Evolutionary conservation across 2,797 vertebrate species (phyloP).

Genomic region (Sebastes steindachneri): DNA sequence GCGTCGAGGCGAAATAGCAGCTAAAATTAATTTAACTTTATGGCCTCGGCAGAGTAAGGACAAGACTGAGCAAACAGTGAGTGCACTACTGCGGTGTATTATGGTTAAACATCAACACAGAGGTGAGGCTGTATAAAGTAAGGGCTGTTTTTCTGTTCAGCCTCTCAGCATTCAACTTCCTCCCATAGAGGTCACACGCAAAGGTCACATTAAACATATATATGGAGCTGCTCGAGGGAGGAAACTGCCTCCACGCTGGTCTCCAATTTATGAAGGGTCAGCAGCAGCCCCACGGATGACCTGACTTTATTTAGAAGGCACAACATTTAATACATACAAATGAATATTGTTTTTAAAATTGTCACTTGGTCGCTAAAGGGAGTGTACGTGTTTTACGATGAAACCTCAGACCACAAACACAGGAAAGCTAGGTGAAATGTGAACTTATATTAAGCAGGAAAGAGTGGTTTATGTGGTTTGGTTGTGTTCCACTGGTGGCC

Average conservation of each 20-base stretch:
- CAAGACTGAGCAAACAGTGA: not conserved
- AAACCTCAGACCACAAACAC: not conserved
- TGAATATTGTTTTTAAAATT: not conserved
- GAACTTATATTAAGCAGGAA: too few relatives aligned
- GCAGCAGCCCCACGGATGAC: not conserved
- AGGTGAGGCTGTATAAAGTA: not conserved
- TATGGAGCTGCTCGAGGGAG: constrained; percentile 18
- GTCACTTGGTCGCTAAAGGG: not conserved
- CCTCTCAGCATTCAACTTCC: constrained; percentile 8
- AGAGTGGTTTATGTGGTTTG: constrained; percentile 14
- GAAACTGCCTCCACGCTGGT: not conserved
- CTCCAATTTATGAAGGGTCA: constrained; percentile 39
- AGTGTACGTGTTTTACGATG: rapidly evolving
- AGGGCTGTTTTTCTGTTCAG: constrained; percentile 1
- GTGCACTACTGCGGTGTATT: not conserved
- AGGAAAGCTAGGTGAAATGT: not conserved
- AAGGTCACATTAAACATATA: constrained; percentile 61
- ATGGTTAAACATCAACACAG: not conserved
- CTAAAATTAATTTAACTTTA: constrained; percentile 9
- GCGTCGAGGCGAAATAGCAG: not conserved
- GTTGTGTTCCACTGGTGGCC: not conserved
- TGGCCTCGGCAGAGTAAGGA: not conserved
- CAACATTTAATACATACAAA: not conserved
- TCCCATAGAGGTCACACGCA: not conserved
- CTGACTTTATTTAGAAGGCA: not conserved